Evolutionary conservation across 2,113 vertebrate species (phyloP), one percentile per base, ranked within the genome.

Genomic region (Rhynchomys soricoides): DNA sequence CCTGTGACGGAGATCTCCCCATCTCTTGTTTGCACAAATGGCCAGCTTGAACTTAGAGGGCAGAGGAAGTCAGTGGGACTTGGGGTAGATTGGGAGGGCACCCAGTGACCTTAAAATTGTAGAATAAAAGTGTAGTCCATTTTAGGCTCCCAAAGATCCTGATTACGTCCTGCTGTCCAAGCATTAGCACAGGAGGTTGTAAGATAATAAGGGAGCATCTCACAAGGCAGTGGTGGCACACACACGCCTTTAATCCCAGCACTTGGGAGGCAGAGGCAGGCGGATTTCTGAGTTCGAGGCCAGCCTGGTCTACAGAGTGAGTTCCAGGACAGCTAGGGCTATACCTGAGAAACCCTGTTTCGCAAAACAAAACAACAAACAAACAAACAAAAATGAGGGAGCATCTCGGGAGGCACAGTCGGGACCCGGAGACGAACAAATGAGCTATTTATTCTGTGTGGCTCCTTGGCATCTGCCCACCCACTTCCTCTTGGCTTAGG

Each of bases 1-100:
- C 79, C 3, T 0, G 2, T 3, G 7, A 66, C 6, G 48, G 40
- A 24, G 1, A 10, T 3, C 3, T 68, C 37, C 16, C 31, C 5
- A 7, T 12, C 8, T 17, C 2, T 45, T 79, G 37, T 86, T 90
- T 90, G 52, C 24, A 43, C 37, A 59, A 6, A 48, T n/a, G 21
- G 10, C 19, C 11, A 7, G 34, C 45, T 59, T 7, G 9, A 71
- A 55, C 70, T 31, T 13, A 13, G 66, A 50, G 68, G 74, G 34
- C 57, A n/a, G 59, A 87, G 43, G 17, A 7, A 68, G 11, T 3
- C 9, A 55, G 24, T 85, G 21, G 74, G 48, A 70, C 37, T 86
- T 82, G 9, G 34, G 19, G 34, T 6, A 43, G 6, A 8, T 4
- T 4, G 40, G 40, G 2, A 91, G 21, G n/a, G 22, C 74, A 81